Percentiles rank a stretch among this genome's conserved stretches.
Conservation (phyloP, 2,113 vertebrate genomes). For the Ancistrus triradiatus region DNA sequence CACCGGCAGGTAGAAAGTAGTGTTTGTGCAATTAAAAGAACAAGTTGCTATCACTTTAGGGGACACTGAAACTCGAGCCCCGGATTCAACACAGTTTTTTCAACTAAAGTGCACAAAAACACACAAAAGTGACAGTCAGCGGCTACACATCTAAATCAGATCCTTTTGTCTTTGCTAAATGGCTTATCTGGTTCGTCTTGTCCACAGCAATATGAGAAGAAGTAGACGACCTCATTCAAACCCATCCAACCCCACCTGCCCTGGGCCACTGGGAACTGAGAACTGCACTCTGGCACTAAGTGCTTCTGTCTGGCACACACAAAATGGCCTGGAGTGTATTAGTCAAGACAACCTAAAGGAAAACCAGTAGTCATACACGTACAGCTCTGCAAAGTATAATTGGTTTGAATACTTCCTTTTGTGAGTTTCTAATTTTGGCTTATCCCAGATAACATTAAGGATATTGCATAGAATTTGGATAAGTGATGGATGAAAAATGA, state of each 20-base stretch:
- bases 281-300: constrained; percentile 31
- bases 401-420: constrained; percentile 2
- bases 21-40: constrained; percentile 41
- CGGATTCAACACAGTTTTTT: constrained; percentile 32
- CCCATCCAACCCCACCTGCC: constrained; percentile 28
- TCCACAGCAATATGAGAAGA: constrained; percentile 33
- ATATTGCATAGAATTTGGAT: no score
- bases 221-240: constrained; percentile 30
- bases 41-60: constrained; percentile 29
- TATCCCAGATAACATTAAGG: not conserved
- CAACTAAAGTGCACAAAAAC: constrained; percentile 33
- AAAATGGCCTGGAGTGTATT: constrained; percentile 22
- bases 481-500: no score
- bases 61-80: constrained; percentile 35
- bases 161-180: constrained; percentile 30
- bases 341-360: constrained; percentile 25
- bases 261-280: constrained; percentile 3
- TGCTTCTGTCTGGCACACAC: constrained; percentile 28
- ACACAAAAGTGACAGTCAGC: constrained; percentile 40
- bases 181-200: constrained; percentile 32
- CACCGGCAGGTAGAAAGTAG: constrained; percentile 35
- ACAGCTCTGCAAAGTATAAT: not conserved
- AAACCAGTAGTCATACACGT: not conserved
- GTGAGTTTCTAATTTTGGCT: not conserved
- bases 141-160: constrained; percentile 32